These are phyloP conservation scores for Apamea crenata DNA, from an alignment of 2,888 invertebrate species.

Conservation along the genomic window DNA sequence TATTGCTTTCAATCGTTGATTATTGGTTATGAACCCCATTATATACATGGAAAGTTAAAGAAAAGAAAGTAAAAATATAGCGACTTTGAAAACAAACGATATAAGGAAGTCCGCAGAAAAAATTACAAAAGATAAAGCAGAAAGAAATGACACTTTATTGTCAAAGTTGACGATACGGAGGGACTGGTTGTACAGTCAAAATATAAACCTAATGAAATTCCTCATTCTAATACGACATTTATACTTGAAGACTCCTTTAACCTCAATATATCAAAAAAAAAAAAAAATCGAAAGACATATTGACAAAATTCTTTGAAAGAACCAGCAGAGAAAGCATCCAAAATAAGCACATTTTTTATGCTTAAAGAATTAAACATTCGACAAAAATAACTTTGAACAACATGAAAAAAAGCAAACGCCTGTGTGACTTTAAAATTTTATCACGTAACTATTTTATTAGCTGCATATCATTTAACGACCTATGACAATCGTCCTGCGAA, in stretches of 20 bases:
- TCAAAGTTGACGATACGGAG: conserved; percentile 79
- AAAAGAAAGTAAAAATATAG: conserved; percentile 50
- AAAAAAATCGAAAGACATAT: neutral
- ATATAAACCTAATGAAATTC: conserved; percentile 66
- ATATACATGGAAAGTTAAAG: conserved; percentile 62
- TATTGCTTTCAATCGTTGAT: conserved; percentile 87
- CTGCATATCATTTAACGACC: conserved; percentile 36
- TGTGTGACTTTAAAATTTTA: conserved; percentile 19
- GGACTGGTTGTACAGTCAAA: conserved; percentile 68
- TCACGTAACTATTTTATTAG: conserved; percentile 39
- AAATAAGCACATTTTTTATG: neutral
- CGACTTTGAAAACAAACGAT: conserved; percentile 62
- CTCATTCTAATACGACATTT: conserved; percentile 48
- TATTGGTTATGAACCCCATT: conserved; percentile 64
- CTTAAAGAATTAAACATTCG: neutral
- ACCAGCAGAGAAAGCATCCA: neutral
- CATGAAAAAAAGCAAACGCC: neutral
- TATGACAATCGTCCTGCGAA: conserved; percentile 14
- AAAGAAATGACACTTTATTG: conserved; percentile 77
- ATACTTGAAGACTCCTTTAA: conserved; percentile 18
- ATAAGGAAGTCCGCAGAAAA: conserved; percentile 55
- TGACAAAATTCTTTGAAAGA: neutral
- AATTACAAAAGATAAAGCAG: conserved; percentile 53
- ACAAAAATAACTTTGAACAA: conserved; percentile 1
- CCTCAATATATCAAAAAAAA: conserved; percentile 4